phyloP scores from a whole-genome alignment of 2,888 invertebrate species.

The Troglohyphantes excavatus region DNA sequence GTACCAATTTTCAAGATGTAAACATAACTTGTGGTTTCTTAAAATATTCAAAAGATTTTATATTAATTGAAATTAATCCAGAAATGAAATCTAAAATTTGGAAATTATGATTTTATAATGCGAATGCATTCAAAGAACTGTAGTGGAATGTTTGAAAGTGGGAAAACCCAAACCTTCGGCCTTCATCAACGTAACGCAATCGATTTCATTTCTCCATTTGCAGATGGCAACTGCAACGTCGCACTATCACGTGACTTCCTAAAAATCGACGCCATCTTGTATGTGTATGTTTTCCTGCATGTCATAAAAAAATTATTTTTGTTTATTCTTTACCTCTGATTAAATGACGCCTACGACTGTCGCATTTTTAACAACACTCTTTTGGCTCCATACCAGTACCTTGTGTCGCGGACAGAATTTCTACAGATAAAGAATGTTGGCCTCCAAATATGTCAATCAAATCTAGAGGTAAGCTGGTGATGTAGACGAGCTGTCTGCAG shows the following conservation, averaged over 20 bases:
- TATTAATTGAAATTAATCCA: too few relatives aligned
- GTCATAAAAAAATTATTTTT: conserved; percentile 72
- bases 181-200: neutral
- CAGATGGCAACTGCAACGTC: conserved; percentile 35
- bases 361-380: neutral
- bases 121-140: too few relatives aligned
- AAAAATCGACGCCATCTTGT: conserved; percentile 76
- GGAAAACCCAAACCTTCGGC: neutral
- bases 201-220: conserved; percentile 29
- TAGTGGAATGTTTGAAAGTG: too few relatives aligned
- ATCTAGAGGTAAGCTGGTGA: conserved; percentile 70
- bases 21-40: too few relatives aligned
- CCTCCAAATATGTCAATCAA: conserved; percentile 69
- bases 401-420: neutral
- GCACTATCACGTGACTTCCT: conserved; percentile 70
- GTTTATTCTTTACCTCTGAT: conserved; percentile 24
- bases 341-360: conserved; percentile 28
- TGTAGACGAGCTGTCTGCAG: conserved; percentile 55
- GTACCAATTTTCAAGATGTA: too few relatives aligned
- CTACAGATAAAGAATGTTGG: conserved; percentile 30
- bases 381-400: neutral
- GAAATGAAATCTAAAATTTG: too few relatives aligned
- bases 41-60: too few relatives aligned
- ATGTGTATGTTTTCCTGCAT: conserved; percentile 78
- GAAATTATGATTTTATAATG: too few relatives aligned